A percentile compares a stretch with the other conserved stretches of the same genome.
Conservation (phyloP, 2,113 vertebrate genomes). For the Ceuthmochares aereus region DNA sequence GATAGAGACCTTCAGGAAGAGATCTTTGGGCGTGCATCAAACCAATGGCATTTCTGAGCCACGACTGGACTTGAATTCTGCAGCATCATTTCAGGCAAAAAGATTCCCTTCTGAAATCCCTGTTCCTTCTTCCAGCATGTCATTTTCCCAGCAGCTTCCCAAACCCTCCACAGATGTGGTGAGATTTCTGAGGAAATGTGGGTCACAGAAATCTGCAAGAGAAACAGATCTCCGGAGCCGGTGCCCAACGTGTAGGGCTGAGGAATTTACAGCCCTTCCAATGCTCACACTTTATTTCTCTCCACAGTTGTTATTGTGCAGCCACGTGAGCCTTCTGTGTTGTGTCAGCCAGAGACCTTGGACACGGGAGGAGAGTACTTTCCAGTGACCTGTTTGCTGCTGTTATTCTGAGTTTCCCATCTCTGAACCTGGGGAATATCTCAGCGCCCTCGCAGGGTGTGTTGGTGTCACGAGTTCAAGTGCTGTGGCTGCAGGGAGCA, state of each 20-base stretch:
- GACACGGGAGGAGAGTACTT: not conserved
- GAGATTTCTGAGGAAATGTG: not conserved
- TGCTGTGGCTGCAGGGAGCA: fast-evolving
- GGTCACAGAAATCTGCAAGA: not conserved
- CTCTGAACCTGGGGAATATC: not conserved
- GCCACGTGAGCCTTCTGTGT: not conserved
- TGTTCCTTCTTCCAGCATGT: not conserved
- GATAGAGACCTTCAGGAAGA: not conserved
- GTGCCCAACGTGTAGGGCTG: not conserved
- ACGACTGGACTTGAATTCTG: not conserved
- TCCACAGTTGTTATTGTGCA: not conserved
- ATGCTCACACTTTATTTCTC: conserved; percentile 25
- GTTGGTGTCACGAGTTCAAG: not conserved
- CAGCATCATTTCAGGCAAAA: not conserved
- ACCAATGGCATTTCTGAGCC: not conserved
- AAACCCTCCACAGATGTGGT: fast-evolving
- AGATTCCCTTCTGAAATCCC: not conserved
- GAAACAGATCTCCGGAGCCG: not conserved
- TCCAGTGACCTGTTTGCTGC: not conserved
- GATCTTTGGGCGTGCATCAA: not conserved
- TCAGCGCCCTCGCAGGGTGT: not conserved
- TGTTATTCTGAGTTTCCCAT: not conserved
- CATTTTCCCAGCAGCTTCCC: not conserved
- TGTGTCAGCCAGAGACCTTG: not conserved
- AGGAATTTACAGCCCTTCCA: conserved; percentile 35